These are phyloP conservation scores for Aromia moschata DNA, from an alignment of 2,888 invertebrate genomes.

Conservation along the genomic window DNA sequence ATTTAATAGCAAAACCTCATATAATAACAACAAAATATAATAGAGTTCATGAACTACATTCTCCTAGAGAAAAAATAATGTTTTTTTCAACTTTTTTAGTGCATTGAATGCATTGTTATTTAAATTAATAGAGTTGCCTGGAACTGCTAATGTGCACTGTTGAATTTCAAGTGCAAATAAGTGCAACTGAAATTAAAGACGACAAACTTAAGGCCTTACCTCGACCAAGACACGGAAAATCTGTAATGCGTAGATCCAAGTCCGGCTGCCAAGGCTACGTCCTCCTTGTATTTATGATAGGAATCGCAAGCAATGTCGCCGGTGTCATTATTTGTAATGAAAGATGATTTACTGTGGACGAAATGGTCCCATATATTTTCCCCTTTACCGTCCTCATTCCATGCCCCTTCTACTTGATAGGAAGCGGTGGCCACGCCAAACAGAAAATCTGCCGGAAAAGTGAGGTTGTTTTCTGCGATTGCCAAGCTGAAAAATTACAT, in stretches of 20 bases:
- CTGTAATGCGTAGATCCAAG: constrained; percentile 73
- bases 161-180: too few relatives aligned
- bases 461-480: background rate
- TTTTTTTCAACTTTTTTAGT: too few relatives aligned
- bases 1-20: too few relatives aligned
- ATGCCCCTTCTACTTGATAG: constrained; percentile 37
- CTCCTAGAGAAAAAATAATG: too few relatives aligned
- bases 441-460: constrained; percentile 29
- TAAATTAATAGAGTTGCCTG: too few relatives aligned
- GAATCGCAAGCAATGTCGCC: constrained; percentile 74
- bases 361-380: constrained; percentile 75
- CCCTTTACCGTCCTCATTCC: constrained; percentile 64
- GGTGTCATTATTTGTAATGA: constrained; percentile 65
- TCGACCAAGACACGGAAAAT: constrained; percentile 80
- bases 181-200: too few relatives aligned
- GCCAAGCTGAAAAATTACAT: too few relatives aligned
- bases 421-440: constrained; percentile 34
- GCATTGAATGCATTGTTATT: too few relatives aligned
- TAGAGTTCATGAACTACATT: too few relatives aligned
- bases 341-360: constrained; percentile 65
- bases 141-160: too few relatives aligned
- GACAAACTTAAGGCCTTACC: too few relatives aligned
- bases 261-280: constrained; percentile 70
- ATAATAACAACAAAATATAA: too few relatives aligned
- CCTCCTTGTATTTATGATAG: constrained; percentile 70